These are phyloP conservation scores for Crypturellus undulatus DNA, from an alignment of 2,113 vertebrate species.

Conservation along the genomic window DNA sequence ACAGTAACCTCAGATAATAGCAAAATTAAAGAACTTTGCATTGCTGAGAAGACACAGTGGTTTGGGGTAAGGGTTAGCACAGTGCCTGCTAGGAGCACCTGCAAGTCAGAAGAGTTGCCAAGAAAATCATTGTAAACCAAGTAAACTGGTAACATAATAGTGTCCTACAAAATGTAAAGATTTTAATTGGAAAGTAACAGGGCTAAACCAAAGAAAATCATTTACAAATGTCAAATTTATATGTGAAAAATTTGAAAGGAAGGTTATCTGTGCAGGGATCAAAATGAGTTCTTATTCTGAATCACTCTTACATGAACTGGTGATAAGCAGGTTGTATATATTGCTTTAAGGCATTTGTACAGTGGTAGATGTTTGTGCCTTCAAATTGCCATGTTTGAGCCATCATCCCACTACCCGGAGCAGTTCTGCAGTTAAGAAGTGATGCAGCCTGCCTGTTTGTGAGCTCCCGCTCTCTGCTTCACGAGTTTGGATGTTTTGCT, in stretches of 20 bases:
- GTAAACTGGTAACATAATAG: neutral
- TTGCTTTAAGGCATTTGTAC: neutral
- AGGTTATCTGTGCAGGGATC: neutral
- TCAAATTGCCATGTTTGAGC: neutral
- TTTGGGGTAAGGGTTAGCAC: neutral
- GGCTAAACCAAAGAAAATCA: neutral
- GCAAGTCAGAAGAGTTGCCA: neutral
- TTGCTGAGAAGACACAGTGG: neutral
- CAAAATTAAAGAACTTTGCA: slow-evolving; percentile 8
- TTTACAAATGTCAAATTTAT: neutral
- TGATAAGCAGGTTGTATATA: neutral
- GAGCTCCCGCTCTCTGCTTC: neutral
- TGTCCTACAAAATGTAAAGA: neutral
- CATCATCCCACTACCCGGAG: neutral
- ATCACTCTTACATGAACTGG: neutral
- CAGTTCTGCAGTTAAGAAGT: neutral
- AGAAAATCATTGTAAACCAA: neutral
- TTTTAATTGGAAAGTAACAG: neutral
- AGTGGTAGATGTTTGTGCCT: neutral
- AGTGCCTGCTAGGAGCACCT: slow-evolving; percentile 7
- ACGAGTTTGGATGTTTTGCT: neutral
- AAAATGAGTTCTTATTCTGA: neutral
- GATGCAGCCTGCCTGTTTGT: neutral
- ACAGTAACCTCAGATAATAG: neutral
- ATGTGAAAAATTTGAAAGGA: neutral